Evolutionary conservation across 2,113 vertebrate genomes (phyloP).

Genomic region (Centrocercus urophasianus): DNA sequence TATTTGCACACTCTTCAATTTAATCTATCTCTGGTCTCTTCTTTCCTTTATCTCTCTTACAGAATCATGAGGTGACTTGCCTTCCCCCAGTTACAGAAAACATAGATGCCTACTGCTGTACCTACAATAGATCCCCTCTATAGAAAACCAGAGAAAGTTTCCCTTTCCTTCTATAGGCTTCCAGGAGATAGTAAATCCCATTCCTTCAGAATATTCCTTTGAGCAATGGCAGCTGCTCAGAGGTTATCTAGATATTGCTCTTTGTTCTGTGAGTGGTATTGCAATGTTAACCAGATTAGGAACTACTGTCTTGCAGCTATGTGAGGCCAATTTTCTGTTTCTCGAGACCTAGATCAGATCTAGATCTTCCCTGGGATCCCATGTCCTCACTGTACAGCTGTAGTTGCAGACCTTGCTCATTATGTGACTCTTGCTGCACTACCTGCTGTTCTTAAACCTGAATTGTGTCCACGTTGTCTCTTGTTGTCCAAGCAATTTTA

Average conservation of each 20-base stretch:
- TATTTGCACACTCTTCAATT: background rate
- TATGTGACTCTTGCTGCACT: accelerated
- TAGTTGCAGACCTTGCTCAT: background rate
- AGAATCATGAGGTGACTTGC: background rate
- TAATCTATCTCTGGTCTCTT: background rate
- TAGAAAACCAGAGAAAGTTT: background rate
- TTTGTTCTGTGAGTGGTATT: background rate
- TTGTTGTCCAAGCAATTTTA: background rate
- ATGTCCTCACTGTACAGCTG: accelerated
- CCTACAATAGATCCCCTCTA: background rate
- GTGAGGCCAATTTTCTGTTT: background rate
- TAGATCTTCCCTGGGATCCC: background rate
- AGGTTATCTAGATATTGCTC: background rate
- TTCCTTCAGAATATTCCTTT: background rate
- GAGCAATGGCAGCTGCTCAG: background rate
- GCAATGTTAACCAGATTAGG: background rate
- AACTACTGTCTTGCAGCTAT: background rate
- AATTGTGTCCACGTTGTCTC: background rate
- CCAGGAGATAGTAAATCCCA: background rate
- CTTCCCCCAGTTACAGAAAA: background rate
- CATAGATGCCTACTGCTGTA: background rate
- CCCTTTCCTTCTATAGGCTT: background rate
- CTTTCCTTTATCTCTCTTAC: background rate
- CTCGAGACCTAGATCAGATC: background rate
- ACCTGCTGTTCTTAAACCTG: background rate